Evolutionary conservation across 2,113 vertebrate species (phyloP).

Genomic region (Corynorhinus townsendii): DNA sequence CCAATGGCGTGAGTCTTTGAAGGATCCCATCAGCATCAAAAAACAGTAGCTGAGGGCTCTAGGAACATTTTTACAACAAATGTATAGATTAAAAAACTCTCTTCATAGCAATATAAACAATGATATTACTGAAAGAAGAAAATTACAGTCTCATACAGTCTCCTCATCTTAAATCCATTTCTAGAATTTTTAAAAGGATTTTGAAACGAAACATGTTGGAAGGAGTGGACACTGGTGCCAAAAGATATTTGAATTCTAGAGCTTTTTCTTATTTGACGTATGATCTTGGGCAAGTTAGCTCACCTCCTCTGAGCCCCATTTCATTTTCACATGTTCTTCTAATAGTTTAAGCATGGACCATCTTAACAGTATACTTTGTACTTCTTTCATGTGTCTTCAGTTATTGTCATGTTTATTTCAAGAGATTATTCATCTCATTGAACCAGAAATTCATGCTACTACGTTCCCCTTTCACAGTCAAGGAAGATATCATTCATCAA

Average conservation of each 20-base stretch:
- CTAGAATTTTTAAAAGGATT: not conserved
- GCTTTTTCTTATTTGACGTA: not conserved
- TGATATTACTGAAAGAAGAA: not conserved
- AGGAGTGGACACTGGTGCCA: not conserved
- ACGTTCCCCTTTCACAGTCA: not conserved
- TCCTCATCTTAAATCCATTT: not conserved
- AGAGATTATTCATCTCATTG: not conserved
- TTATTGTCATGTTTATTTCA: not conserved
- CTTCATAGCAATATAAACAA: not conserved
- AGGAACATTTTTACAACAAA: not conserved
- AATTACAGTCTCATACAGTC: not conserved
- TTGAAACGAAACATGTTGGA: not conserved
- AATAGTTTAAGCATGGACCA: not conserved
- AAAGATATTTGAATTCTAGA: not conserved
- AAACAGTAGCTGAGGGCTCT: not conserved
- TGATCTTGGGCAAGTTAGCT: not conserved
- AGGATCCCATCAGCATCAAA: not conserved
- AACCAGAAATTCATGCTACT: not conserved
- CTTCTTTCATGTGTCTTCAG: not conserved
- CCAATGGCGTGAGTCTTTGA: not conserved
- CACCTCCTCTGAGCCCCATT: not conserved
- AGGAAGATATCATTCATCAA: not conserved
- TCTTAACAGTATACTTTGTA: not conserved
- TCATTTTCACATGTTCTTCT: not conserved
- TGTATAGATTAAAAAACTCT: not conserved